Percentiles rank a stretch among this genome's conserved stretches.
Evolutionary conservation across 2,888 invertebrate genomes (phyloP).

Genomic region (Acrobasis repandana): DNA sequence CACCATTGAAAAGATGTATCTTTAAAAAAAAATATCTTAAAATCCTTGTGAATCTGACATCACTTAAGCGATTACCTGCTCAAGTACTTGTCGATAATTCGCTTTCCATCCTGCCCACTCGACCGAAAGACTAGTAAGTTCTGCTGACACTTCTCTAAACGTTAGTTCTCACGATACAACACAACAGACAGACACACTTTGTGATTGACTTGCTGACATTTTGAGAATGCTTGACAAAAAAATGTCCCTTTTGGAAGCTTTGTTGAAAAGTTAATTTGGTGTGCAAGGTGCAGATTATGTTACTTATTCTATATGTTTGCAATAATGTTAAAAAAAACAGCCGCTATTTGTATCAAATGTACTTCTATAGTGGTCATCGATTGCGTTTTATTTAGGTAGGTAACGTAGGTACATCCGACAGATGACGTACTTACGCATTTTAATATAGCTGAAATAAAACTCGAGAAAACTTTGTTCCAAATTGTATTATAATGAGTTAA

Average conservation of each 20-base stretch:
- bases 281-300: constrained; percentile 11
- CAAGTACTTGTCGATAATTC: constrained; percentile 13
- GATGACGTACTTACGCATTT: too few relatives aligned
- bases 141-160: not conserved
- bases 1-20: not conserved
- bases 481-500: too few relatives aligned
- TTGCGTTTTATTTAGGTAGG: too few relatives aligned
- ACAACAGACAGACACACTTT: constrained; percentile 33
- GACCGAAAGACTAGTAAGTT: not conserved
- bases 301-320: too few relatives aligned
- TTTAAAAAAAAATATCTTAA: not conserved
- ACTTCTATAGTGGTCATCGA: too few relatives aligned
- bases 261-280: constrained; percentile 15
- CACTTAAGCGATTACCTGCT: constrained; percentile 10
- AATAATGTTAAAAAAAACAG: too few relatives aligned
- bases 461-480: too few relatives aligned
- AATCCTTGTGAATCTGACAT: constrained; percentile 4
- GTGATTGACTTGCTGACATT: constrained; percentile 50
- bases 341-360: too few relatives aligned
- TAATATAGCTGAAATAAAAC: too few relatives aligned
- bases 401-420: too few relatives aligned
- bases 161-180: constrained; percentile 9
- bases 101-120: not conserved
- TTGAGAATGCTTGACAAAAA: constrained; percentile 35
- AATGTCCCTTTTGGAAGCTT: constrained; percentile 23